phyloP scores from a whole-genome alignment of 2,888 invertebrate species.

The Nomada hirtipes region DNA sequence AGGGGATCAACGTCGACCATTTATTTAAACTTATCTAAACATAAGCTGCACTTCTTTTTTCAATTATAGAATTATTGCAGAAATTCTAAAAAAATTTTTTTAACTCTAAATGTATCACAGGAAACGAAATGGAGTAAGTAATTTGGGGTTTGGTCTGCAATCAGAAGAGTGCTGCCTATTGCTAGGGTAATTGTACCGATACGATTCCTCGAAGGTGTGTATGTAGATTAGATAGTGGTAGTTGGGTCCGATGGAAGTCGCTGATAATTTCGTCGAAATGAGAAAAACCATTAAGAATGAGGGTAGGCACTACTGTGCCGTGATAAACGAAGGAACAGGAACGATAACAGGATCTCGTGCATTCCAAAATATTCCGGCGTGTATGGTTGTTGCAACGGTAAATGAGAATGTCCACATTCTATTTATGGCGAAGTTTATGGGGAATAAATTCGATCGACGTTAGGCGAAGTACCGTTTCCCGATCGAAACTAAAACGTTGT shows the following conservation, averaged over 20 bases:
- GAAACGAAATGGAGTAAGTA: too few relatives aligned
- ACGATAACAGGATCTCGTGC: slow-evolving; percentile 38
- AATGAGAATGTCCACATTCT: slow-evolving; percentile 30
- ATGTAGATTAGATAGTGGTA: background rate
- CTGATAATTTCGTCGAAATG: slow-evolving; percentile 17
- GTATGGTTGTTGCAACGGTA: slow-evolving; percentile 13
- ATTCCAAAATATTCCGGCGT: slow-evolving; percentile 18
- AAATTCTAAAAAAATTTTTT: background rate
- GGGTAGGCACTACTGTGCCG: background rate
- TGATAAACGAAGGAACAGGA: slow-evolving; percentile 24
- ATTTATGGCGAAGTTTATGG: slow-evolving; percentile 36
- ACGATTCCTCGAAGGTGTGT: background rate
- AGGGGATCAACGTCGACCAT: too few relatives aligned
- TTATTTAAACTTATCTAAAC: too few relatives aligned
- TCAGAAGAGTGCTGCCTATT: too few relatives aligned
- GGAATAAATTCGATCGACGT: slow-evolving; percentile 34
- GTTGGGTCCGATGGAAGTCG: background rate
- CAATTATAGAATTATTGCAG: background rate
- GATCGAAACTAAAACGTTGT: background rate
- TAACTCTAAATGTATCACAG: too few relatives aligned
- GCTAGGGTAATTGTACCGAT: too few relatives aligned
- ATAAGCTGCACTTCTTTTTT: background rate
- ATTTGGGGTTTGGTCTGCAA: too few relatives aligned
- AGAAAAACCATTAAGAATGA: slow-evolving; percentile 24
- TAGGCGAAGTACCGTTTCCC: slow-evolving; percentile 27